A percentile compares a stretch with the other conserved stretches of the same genome.
Conservation (phyloP, 2,888 invertebrate genomes). For the Syritta pipiens region DNA sequence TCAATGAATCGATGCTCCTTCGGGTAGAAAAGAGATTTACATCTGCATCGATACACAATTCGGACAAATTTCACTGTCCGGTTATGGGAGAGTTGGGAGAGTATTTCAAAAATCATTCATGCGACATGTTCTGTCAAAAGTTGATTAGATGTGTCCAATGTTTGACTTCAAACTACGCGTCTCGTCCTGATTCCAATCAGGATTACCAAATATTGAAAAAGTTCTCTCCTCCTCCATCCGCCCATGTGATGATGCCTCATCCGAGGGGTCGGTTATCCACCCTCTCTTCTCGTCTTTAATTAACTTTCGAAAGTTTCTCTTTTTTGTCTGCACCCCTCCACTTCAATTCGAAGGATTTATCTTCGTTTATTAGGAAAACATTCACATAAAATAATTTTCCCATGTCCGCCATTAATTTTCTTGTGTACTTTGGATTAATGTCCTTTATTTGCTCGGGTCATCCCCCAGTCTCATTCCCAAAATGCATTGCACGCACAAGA, state of each 20-base stretch:
- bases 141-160: too few relatives aligned
- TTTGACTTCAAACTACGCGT: slow-evolving; percentile 25
- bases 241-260: slow-evolving; percentile 42
- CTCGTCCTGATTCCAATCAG: slow-evolving; percentile 13
- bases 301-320: slow-evolving; percentile 58
- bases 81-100: too few relatives aligned
- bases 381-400: slow-evolving; percentile 66
- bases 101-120: too few relatives aligned
- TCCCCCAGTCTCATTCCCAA: background rate
- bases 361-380: slow-evolving; percentile 61
- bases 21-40: too few relatives aligned
- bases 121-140: too few relatives aligned
- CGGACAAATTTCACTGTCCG: too few relatives aligned
- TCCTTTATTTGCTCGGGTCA: slow-evolving; percentile 25
- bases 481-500: slow-evolving; percentile 46
- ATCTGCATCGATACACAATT: too few relatives aligned
- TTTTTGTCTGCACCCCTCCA: background rate
- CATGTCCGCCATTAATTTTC: slow-evolving; percentile 61
- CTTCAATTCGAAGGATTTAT: too few relatives aligned
- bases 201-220: slow-evolving; percentile 59
- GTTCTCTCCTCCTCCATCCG: background rate
- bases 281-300: slow-evolving; percentile 40
- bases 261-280: too few relatives aligned
- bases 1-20: too few relatives aligned
- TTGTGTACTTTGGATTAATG: slow-evolving; percentile 51